Conservation (phyloP, 2,888 invertebrate genomes). For the Clepsis dumicolana region DNA sequence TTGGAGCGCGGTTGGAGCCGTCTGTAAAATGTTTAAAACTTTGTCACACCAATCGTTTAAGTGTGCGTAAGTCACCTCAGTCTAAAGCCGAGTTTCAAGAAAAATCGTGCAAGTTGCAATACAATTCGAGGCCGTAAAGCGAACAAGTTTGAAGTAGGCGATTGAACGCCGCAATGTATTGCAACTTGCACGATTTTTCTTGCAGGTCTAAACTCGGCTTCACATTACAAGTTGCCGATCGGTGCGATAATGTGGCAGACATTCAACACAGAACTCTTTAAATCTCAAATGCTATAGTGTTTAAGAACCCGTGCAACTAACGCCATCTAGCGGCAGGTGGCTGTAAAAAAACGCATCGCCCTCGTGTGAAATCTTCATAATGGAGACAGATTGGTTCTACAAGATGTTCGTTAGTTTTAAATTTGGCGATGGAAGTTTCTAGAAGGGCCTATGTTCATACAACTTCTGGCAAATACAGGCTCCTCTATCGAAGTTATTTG, state of each 20-base stretch:
- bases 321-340: background rate
- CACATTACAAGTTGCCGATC: background rate
- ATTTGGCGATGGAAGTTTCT: slow-evolving; percentile 55
- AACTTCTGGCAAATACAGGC: slow-evolving; percentile 84
- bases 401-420: slow-evolving; percentile 46
- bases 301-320: background rate
- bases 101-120: too few species aligned
- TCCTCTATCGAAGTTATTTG: slow-evolving; percentile 24
- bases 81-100: too few species aligned
- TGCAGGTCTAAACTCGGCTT: too few species aligned
- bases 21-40: too few species aligned
- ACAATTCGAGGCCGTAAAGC: too few species aligned
- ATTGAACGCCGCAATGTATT: too few species aligned
- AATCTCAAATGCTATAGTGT: background rate
- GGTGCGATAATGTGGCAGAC: background rate
- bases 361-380: slow-evolving; percentile 31
- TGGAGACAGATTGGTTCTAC: slow-evolving; percentile 57
- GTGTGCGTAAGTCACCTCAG: too few species aligned
- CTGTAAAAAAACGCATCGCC: background rate
- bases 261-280: background rate
- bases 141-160: too few species aligned
- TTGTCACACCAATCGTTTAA: too few species aligned
- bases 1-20: too few species aligned
- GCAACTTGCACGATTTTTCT: too few species aligned
- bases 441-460: slow-evolving; percentile 44